Conservation (phyloP, 2,888 invertebrate genomes). For the Escarpia spicata region DNA sequence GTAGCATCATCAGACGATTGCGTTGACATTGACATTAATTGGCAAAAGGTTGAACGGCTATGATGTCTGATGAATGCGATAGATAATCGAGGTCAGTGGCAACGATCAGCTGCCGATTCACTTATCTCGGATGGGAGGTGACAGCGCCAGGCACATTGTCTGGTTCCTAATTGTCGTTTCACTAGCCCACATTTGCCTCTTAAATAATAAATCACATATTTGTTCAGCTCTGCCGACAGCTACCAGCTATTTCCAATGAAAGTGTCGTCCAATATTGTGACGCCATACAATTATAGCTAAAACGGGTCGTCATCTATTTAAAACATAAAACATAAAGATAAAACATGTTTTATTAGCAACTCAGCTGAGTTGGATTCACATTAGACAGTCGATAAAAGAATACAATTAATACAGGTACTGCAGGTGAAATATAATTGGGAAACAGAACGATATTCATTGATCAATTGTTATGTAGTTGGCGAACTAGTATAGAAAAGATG, state of each 20-base stretch:
- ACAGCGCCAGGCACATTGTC: not conserved
- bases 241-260: not conserved
- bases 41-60: not conserved
- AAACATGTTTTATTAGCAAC: no score
- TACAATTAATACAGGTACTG: no score
- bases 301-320: no score
- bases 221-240: not conserved
- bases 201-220: not conserved
- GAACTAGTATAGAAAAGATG: no score
- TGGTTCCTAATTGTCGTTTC: not conserved
- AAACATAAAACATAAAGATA: no score
- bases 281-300: not conserved
- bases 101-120: not conserved
- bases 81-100: not conserved
- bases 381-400: no score
- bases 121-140: not conserved
- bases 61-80: not conserved
- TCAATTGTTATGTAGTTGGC: no score
- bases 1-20: not conserved
- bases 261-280: not conserved
- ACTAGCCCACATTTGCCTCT: not conserved
- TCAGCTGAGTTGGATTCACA: no score
- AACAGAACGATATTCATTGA: no score
- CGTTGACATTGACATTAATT: not conserved
- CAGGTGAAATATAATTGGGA: no score